Conservation (phyloP, 2,113 vertebrate genomes). For the Craseonycteris thonglongyai region DNA sequence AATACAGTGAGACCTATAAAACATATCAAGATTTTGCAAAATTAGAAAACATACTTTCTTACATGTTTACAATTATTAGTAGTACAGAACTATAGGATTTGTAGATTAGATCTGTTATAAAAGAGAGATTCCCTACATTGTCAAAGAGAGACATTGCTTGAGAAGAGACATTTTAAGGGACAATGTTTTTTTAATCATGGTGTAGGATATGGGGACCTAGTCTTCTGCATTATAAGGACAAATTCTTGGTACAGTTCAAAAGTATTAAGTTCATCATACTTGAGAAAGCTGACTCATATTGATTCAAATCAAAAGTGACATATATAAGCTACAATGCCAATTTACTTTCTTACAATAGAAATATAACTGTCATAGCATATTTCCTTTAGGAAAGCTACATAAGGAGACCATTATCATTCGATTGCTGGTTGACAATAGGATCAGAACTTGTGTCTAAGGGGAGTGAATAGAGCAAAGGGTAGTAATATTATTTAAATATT, state of each 20-base stretch:
- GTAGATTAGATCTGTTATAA: neutral
- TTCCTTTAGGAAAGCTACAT: neutral
- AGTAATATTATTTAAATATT: neutral
- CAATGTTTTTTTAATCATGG: neutral
- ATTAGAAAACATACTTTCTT: neutral
- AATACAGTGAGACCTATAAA: neutral
- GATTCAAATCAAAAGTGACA: constrained; percentile 29
- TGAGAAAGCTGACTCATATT: neutral
- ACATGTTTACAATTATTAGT: neutral
- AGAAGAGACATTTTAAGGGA: neutral
- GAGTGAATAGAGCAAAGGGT: neutral
- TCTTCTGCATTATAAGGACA: neutral
- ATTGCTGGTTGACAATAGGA: neutral
- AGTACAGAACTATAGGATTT: neutral
- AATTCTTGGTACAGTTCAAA: neutral
- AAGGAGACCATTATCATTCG: neutral
- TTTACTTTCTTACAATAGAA: neutral
- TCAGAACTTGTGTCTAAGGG: neutral
- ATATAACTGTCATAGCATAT: neutral
- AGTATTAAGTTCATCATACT: neutral
- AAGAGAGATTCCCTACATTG: neutral
- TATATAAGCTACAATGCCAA: neutral
- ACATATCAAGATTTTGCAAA: neutral
- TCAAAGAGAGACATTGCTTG: neutral
- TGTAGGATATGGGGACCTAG: neutral